Conservation (phyloP, 2,888 invertebrate species). For the Acrocera orbiculus region DNA sequence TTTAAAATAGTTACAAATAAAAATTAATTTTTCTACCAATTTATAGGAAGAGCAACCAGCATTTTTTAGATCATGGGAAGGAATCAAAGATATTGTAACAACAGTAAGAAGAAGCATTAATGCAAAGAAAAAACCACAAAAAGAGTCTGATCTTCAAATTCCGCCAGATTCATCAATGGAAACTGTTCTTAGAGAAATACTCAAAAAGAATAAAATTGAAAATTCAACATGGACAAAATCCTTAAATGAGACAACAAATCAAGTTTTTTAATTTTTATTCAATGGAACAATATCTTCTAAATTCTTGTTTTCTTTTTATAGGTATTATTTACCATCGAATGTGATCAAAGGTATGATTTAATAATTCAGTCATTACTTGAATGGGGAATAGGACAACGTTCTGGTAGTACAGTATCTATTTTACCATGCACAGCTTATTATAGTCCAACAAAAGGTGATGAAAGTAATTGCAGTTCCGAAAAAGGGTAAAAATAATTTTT, state of each 20-base stretch:
- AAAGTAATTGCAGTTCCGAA: conserved; percentile 1
- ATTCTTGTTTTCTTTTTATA: conserved; percentile 14
- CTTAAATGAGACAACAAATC: conserved; percentile 34
- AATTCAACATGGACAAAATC: conserved; percentile 40
- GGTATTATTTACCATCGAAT: conserved; percentile 41
- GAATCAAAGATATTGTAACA: conserved; percentile 12
- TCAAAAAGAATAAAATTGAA: conserved; percentile 35
- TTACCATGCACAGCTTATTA: conserved; percentile 41
- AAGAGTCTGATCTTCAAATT: conserved; percentile 11
- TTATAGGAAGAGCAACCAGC: conserved; percentile 8
- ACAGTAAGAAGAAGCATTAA: conserved; percentile 9
- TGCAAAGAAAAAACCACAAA: conserved; percentile 9
- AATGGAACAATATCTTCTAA: conserved; percentile 16
- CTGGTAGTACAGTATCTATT: conserved; percentile 41
- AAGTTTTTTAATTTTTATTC: conserved; percentile 16
- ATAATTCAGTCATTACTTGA: conserved; percentile 39
- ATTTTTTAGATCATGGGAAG: conserved; percentile 15
- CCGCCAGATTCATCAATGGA: conserved; percentile 22
- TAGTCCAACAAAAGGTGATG: conserved; percentile 12
- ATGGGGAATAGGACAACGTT: conserved; percentile 41
- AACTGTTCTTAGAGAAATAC: conserved; percentile 35
- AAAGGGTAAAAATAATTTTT: neutral
- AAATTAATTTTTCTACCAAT: too few relatives aligned
- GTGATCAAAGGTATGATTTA: conserved; percentile 40
- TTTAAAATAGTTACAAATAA: too few relatives aligned